These are phyloP conservation scores for Sebastes itinus DNA, from an alignment of 2,797 vertebrate species.

Conservation along the genomic window DNA sequence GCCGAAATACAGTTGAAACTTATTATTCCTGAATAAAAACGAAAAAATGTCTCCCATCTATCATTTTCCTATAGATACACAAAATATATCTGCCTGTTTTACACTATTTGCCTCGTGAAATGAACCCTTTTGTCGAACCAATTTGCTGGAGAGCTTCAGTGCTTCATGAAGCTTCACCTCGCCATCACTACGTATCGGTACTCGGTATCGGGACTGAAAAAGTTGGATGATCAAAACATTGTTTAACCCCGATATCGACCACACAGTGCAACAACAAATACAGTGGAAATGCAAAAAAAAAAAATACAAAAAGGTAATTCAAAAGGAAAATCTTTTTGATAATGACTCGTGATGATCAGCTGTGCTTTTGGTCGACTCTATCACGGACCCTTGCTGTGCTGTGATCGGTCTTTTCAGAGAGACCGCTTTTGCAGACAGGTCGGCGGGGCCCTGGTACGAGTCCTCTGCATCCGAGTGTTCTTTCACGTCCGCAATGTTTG, in stretches of 20 bases:
- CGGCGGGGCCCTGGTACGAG: constrained; percentile 84
- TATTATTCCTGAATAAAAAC: too few relatives aligned
- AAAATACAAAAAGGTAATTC: constrained; percentile 74
- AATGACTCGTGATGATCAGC: constrained; percentile 72
- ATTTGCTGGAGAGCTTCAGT: too few relatives aligned
- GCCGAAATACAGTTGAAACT: too few relatives aligned
- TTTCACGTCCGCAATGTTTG: constrained; percentile 74
- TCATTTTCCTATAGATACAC: too few relatives aligned
- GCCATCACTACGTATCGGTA: too few relatives aligned
- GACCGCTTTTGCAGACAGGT: constrained; percentile 86
- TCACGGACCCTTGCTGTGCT: constrained; percentile 85
- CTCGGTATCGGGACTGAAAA: too few relatives aligned
- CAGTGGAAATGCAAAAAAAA: constrained; percentile 88
- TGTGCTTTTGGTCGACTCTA: constrained; percentile 85
- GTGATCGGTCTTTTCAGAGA: constrained; percentile 88
- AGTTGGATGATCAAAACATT: neutral
- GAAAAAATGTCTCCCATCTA: too few relatives aligned
- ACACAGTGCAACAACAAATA: constrained; percentile 91
- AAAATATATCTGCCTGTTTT: too few relatives aligned
- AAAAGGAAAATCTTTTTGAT: constrained; percentile 76
- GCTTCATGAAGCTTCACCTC: too few relatives aligned
- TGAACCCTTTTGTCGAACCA: too few relatives aligned
- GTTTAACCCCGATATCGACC: constrained; percentile 67
- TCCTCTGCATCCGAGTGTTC: constrained; percentile 84
- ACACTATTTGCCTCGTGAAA: too few relatives aligned